Base-by-base conservation (phyloP, 2,113 vertebrate species). In the Myocastor coypus region DNA sequence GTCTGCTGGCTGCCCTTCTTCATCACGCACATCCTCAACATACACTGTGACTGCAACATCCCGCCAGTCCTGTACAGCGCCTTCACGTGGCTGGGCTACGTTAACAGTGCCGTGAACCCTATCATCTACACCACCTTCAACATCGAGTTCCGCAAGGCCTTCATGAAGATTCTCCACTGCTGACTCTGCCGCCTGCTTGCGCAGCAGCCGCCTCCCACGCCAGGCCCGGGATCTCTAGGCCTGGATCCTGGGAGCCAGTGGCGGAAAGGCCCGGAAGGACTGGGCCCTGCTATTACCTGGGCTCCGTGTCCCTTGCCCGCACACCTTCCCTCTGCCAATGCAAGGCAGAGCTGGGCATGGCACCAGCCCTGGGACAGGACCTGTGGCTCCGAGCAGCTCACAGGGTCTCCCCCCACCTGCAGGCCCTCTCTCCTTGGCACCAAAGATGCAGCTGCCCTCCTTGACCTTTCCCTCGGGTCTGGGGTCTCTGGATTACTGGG, bases 71-170 rank as follows among this genome's bases (percentile, higher is more conserved):
- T 99, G 98, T 99, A 99, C 98, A 99, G 99, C 42, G 99, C 99
- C 96, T 99, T 99, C 97, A 99, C 99, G 0, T 99, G 99, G 99
- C 99, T 99, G 89, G 99, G 99, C 92, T 99, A 99, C 0, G 99
- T 99, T 98, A 99, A 99, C 98, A 99, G 99, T 20, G 99, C 99
- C 4, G 99, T 99, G 96, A 99, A 99, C 97, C 99, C 99, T 40
- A 99, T 99, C 97, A 99, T 99, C 95, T 99, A 99, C 98, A 99
- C 99, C 82, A 99, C 99, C 94, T 99, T 99, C 98, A 99, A 99
- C 96, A 98, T 99, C 0, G 99, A 99, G 98, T 99, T 99, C 97
- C 99, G 99, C 98, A 99, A 99, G 98, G 99, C 99, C 95, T 99
- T 99, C 98, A 98, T 99, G 97, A 99, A 99, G 99, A 99, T 99